Conservation (phyloP, 2,113 vertebrate genomes). For the Tapirus terrestris region DNA sequence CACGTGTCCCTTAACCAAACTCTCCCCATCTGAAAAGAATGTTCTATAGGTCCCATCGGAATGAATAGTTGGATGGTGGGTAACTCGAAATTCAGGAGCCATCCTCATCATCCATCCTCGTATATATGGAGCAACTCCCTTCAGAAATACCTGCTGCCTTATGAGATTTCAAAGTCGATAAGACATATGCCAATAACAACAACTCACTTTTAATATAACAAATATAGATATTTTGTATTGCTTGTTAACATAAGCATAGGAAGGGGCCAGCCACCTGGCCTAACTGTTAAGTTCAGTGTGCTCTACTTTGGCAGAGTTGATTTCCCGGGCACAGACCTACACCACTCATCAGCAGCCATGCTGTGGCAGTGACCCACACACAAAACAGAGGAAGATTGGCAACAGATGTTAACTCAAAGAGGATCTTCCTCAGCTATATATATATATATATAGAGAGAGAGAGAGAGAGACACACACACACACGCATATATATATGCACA, state of each 20-base stretch:
- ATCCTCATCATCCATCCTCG: not conserved
- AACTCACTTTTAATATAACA: not conserved
- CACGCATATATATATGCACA: not conserved
- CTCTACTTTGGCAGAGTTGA: no score
- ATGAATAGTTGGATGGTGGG: not conserved
- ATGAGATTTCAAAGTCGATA: not conserved
- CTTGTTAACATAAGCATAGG: not conserved
- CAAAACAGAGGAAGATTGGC: no score
- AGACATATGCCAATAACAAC: not conserved
- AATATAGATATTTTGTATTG: not conserved
- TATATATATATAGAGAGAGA: not conserved
- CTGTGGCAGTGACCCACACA: no score
- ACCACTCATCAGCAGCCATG: no score
- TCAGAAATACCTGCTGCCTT: not conserved
- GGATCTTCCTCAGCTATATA: no score
- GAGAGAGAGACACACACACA: not conserved
- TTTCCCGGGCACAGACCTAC: no score
- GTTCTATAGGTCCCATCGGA: not conserved
- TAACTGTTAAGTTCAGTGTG: no score
- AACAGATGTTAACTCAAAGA: no score
- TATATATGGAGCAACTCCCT: not conserved
- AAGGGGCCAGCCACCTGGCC: not conserved
- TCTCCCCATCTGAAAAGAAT: not conserved
- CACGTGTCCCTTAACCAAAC: not conserved
- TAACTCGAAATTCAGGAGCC: not conserved